Conservation (phyloP, 2,888 invertebrate species). For the Thereva unica region DNA sequence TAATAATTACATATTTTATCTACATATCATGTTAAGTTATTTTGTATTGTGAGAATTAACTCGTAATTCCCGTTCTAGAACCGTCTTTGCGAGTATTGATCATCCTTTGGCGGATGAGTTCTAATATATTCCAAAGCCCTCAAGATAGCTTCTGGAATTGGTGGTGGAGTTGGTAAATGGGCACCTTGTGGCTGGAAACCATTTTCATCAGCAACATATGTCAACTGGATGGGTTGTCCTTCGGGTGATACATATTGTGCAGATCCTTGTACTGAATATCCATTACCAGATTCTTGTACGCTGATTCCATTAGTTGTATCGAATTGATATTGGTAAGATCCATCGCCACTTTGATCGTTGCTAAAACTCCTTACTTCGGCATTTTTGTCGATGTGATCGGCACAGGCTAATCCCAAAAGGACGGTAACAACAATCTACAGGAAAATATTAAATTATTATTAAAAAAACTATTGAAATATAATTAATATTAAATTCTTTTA, state of each 20-base stretch:
- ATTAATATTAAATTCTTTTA: too few relatives aligned
- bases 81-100: not conserved
- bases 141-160: slow-evolving; percentile 50
- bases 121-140: slow-evolving; percentile 51
- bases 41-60: too few relatives aligned
- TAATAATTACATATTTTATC: too few relatives aligned
- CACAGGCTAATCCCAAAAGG: slow-evolving; percentile 1
- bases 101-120: slow-evolving; percentile 48
- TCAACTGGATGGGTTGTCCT: slow-evolving; percentile 47
- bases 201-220: slow-evolving; percentile 51
- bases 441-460: too few relatives aligned
- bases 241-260: slow-evolving; percentile 54
- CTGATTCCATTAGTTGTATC: slow-evolving; percentile 67
- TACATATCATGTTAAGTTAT: too few relatives aligned
- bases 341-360: slow-evolving; percentile 52
- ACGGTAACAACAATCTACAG: too few relatives aligned
- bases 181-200: slow-evolving; percentile 52
- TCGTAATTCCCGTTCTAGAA: not conserved
- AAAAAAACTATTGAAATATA: too few relatives aligned
- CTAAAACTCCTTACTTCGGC: slow-evolving; percentile 11
- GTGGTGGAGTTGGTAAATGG: slow-evolving; percentile 52
- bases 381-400: slow-evolving; percentile 9
- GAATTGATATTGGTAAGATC: slow-evolving; percentile 58
- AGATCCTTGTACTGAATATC: slow-evolving; percentile 62
- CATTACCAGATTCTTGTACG: slow-evolving; percentile 63